A percentile compares a stretch with the other conserved stretches of the same genome.
Evolutionary conservation across 2,797 vertebrate genomes (phyloP).

Genomic region (Paramormyrops hopkinsi): DNA sequence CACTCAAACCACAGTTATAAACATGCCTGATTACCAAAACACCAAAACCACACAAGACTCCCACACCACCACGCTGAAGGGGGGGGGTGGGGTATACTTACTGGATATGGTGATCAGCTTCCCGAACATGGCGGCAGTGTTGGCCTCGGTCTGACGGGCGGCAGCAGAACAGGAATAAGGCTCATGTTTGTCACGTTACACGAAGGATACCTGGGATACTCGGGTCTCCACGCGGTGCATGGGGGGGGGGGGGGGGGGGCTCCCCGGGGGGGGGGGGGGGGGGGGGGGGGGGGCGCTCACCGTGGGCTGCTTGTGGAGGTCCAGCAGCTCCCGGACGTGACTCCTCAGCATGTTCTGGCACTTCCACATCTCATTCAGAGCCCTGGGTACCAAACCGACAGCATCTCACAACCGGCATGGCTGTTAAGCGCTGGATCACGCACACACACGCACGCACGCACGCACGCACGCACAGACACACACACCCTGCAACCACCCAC

Average conservation of each 20-base stretch:
- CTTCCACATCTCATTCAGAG: slow-evolving; percentile 99
- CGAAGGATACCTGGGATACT: not conserved
- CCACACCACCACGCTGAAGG: not conserved
- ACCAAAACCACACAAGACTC: not conserved
- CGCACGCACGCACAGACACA: not conserved
- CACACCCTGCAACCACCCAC: not conserved
- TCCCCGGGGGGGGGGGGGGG: not conserved
- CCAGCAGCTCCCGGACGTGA: slow-evolving; percentile 88
- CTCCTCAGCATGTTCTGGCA: slow-evolving; percentile 98
- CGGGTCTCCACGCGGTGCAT: not conserved
- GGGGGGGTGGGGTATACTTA: slow-evolving; percentile 59
- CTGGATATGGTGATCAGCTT: slow-evolving; percentile 98
- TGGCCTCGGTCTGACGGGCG: slow-evolving; percentile 79
- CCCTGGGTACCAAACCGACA: slow-evolving; percentile 58
- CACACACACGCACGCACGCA: not conserved
- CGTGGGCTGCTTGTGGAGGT: slow-evolving; percentile 90
- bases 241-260: not conserved
- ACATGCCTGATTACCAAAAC: not conserved
- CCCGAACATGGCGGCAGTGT: slow-evolving; percentile 87
- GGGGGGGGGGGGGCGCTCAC: slow-evolving; percentile 52
- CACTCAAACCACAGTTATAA: not conserved
- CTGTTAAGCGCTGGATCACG: not conserved
- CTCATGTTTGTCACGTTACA: not conserved
- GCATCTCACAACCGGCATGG: not conserved
- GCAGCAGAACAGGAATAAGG: not conserved